Evolutionary conservation across 2,888 invertebrate species (phyloP), one percentile per base, ranked within the genome.

Genomic region (Hypomecis atomaria): DNA sequence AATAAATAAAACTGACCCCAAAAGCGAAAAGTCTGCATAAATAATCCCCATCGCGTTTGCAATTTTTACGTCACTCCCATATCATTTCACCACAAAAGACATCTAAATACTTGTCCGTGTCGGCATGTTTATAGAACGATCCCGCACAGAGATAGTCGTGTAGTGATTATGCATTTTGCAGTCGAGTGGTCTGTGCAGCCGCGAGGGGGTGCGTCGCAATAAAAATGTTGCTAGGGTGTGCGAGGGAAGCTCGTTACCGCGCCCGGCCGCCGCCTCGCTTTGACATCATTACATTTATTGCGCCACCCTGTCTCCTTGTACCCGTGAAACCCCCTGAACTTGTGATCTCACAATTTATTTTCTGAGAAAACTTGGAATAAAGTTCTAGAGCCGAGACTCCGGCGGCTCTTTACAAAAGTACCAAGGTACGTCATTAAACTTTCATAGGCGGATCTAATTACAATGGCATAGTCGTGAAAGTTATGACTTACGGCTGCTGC

Each of bases 161-260:
- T 84, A 82, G 84, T 88, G 87, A 89, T 90, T 88, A 87, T 88
- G 78, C 86, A 77, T 80, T 88, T 88, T 83, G 83, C 85, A 87
- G 86, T 86, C 78, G 88, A 89, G 87, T 85, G 85, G 85, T 79
- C 82, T 78, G 74, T 64, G 68, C 76, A 74, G 74, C 74, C 72
- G 76, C 72, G 74, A 79, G 85, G 87, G 87, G 83, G 83, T 80
- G 79, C 66, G 62, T 71, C 73, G 84, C 80, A 83, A 86, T 90
- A 87, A 87, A 88, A 87, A 83, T 84, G 81, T 82, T 82, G 77
- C 76, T 76, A 2, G 76, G 77, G 79, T 75, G 76, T 72, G 72
- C 72, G 77, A 78, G 77, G 69, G 66, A 68, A 62, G 73, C 74
- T 83, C 78, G 82, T 83, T 83, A 78, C 78, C 67, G 64, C 71